A percentile compares a stretch with the other conserved stretches of the same genome.
phyloP scores from a whole-genome alignment of 1,140 invertebrate genomes.

The Tachypleus tridentatus region DNA sequence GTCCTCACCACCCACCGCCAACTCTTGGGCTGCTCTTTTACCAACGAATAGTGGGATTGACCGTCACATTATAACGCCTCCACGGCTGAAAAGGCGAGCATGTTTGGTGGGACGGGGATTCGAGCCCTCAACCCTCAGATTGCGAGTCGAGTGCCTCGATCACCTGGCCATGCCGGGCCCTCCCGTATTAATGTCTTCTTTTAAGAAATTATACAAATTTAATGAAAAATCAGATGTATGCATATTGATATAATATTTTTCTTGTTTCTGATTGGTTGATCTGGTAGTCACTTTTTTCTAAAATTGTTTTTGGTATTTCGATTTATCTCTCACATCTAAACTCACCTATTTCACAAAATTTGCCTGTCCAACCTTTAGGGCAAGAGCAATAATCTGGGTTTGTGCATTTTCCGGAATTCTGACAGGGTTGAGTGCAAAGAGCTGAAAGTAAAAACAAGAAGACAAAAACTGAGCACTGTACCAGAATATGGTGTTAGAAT shows the following conservation, averaged over 20 bases:
- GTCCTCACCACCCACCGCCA: background rate
- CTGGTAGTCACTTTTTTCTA: background rate
- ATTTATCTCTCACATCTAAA: background rate
- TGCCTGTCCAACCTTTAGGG: constrained; percentile 12
- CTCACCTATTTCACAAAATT: constrained; percentile 10
- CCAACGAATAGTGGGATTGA: too few relatives aligned
- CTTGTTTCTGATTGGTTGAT: background rate
- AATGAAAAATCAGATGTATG: too few relatives aligned
- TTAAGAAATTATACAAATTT: too few relatives aligned
- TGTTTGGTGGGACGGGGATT: too few relatives aligned
- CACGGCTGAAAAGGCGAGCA: too few relatives aligned
- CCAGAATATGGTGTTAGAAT: too few relatives aligned
- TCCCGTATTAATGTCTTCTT: background rate
- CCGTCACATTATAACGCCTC: too few relatives aligned
- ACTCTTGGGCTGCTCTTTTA: too few relatives aligned
- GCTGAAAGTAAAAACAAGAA: background rate
- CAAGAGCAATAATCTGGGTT: constrained; percentile 13
- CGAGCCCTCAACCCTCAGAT: too few relatives aligned
- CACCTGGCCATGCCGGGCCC: background rate
- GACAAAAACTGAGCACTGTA: constrained; percentile 21
- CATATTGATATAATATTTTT: too few relatives aligned
- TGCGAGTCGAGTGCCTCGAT: background rate
- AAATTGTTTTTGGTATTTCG: background rate
- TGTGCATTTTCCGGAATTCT: constrained; percentile 9
- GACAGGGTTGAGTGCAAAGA: constrained; percentile 8